Evolutionary conservation across 2,113 vertebrate species (phyloP), one percentile per base, ranked within the genome.

Genomic region (Cromileptes altivelis): DNA sequence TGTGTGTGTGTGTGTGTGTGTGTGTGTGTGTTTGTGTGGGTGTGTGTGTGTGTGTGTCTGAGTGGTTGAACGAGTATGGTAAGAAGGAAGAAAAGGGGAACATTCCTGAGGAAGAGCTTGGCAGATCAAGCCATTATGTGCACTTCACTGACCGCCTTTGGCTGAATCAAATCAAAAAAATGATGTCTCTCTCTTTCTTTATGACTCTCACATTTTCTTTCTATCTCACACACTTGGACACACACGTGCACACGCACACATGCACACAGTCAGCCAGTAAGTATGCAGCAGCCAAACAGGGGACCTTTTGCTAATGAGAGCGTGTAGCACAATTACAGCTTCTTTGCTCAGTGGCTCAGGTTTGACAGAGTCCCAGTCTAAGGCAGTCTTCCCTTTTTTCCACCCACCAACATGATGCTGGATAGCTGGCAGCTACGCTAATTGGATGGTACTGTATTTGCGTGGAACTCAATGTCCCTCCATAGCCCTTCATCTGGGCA

Each of bases 391-490:
- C 49, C 23, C 30, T 82, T 81, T 69, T 84, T 76, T 88, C 80
- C 82, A 71, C 72, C 86, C 78, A 87, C 64, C 70, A 62, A 67
- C 70, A 71, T 49, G 78, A 84, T 76, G 74, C 84, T 81, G 82
- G 81, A 79, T 82, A 45, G 77, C 84, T 85, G 80, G 80, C 81
- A 86, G 86, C 57, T 64, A 75, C 49, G 61, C 78, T 93, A 92
- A 94, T 87, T 94, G 87, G 88, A 83, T 73, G 72, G 84, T 85
- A n/a, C 45, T 86, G 80, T 69, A 30, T 81, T 75, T 85, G 69
- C 25, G 18, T 60, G 67, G 62, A 83, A 50, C 79, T 80, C 71
- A 10, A 72, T 56, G 85, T 89, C 87, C 87, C 83, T 78, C 81
- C 70, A 40, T 75, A 61, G 83, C 86, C 75, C 88, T 84, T 89